Conservation (phyloP, 1,140 invertebrate genomes). For the Pantala flavescens region DNA sequence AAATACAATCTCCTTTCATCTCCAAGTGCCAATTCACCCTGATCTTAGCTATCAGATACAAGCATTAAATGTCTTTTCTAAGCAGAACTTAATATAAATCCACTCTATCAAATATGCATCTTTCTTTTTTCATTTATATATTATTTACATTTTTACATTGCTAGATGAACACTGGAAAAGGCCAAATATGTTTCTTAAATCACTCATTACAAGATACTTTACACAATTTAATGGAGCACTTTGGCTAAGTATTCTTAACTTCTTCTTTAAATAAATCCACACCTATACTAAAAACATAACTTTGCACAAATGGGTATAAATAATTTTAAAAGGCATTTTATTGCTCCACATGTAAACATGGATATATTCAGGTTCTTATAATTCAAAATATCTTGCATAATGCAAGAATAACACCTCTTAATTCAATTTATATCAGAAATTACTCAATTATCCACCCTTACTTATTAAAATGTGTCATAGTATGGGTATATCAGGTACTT, state of each 20-base stretch:
- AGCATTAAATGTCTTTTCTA: conserved; percentile 10
- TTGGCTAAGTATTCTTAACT: neutral
- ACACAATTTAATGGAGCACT: neutral
- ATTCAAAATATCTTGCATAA: conserved; percentile 8
- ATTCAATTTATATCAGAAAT: conserved; percentile 6
- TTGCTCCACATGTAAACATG: neutral
- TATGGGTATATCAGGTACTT: conserved; percentile 6
- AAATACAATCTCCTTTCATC: neutral
- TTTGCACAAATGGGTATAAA: neutral
- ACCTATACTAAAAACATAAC: neutral
- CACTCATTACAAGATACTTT: neutral
- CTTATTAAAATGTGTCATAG: neutral
- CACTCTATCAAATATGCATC: neutral
- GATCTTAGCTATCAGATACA: neutral
- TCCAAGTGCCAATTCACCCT: neutral
- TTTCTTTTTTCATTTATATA: neutral
- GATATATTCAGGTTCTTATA: neutral
- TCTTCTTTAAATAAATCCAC: conserved; percentile 3
- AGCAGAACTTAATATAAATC: neutral
- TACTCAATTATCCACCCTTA: neutral
- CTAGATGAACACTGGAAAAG: neutral
- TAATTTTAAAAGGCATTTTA: conserved; percentile 2
- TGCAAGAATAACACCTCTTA: neutral
- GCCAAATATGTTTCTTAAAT: conserved; percentile 5
- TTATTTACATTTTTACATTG: neutral